Evolutionary conservation across 2,113 vertebrate species (phyloP).

Genomic region (Dascyllus trimaculatus): DNA sequence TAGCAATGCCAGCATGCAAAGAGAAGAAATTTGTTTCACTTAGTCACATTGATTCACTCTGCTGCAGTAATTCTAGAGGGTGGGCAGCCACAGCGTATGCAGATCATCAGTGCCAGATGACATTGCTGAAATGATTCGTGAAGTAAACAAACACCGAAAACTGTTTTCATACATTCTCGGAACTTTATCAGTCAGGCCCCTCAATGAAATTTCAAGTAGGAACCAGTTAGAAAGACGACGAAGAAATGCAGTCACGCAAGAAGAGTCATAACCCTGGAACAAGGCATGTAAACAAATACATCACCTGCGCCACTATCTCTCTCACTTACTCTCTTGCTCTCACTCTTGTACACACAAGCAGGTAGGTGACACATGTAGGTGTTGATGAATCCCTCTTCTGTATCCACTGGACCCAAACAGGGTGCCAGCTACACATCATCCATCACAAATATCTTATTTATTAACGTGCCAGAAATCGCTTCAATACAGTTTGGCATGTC

Average conservation of each 20-base stretch:
- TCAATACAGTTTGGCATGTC: slow-evolving; percentile 81
- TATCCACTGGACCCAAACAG: slow-evolving; percentile 67
- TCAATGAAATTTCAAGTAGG: slow-evolving; percentile 20
- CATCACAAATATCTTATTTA: slow-evolving; percentile 82
- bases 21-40: slow-evolving; percentile 62
- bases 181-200: slow-evolving; percentile 28
- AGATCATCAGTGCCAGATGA: slow-evolving; percentile 50
- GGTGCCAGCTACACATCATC: slow-evolving; percentile 73
- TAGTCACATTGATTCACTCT: slow-evolving; percentile 60
- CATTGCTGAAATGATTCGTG: slow-evolving; percentile 29
- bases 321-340: slow-evolving; percentile 42
- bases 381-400: slow-evolving; percentile 76
- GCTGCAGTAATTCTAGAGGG: slow-evolving; percentile 48
- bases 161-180: slow-evolving; percentile 29
- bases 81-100: slow-evolving; percentile 33
- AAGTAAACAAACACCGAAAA: slow-evolving; percentile 26
- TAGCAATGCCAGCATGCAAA: slow-evolving; percentile 41
- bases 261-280: slow-evolving; percentile 59
- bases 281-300: slow-evolving; percentile 69
- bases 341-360: slow-evolving; percentile 42
- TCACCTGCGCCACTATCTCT: slow-evolving; percentile 59
- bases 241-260: slow-evolving; percentile 1
- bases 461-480: slow-evolving; percentile 76
- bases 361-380: slow-evolving; percentile 52
- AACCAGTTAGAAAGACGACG: not conserved